Evolutionary conservation across 2,113 vertebrate species (phyloP).

Genomic region (Felis chaus): DNA sequence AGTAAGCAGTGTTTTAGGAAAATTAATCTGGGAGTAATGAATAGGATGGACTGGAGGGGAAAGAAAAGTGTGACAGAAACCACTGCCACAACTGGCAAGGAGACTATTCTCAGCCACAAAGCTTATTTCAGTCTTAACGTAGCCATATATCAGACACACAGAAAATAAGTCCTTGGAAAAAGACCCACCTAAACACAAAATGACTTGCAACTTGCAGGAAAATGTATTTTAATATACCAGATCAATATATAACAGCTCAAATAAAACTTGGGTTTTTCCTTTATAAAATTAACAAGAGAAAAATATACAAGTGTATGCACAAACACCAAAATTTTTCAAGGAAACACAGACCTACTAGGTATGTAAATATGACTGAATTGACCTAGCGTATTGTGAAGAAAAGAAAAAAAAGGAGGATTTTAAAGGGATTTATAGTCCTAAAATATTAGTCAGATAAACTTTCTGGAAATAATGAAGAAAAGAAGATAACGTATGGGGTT

Average conservation of each 20-base stretch:
- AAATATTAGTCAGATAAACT: constrained; percentile 30
- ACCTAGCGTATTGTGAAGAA: neutral
- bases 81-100: neutral
- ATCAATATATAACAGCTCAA: neutral
- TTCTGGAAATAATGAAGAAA: constrained; percentile 4
- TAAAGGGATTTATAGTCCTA: neutral
- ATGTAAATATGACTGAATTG: neutral
- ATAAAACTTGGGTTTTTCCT: neutral
- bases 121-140: constrained; percentile 59
- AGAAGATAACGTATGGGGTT: neutral
- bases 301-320: neutral
- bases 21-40: constrained; percentile 63
- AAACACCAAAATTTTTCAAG: neutral
- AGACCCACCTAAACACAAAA: constrained; percentile 46
- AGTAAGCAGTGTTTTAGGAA: constrained; percentile 53
- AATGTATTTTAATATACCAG: constrained; percentile 3
- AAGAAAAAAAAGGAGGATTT: constrained; percentile 32
- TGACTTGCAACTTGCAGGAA: constrained; percentile 29
- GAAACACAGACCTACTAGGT: constrained; percentile 2
- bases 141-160: constrained; percentile 17
- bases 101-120: constrained; percentile 54
- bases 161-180: constrained; percentile 42
- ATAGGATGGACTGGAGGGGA: constrained; percentile 35
- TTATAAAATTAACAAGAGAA: constrained; percentile 43
- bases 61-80: constrained; percentile 32